Percentiles rank a stretch among this genome's conserved stretches.
phyloP scores from a whole-genome alignment of 2,888 invertebrate species.

The Andrena fulva region DNA sequence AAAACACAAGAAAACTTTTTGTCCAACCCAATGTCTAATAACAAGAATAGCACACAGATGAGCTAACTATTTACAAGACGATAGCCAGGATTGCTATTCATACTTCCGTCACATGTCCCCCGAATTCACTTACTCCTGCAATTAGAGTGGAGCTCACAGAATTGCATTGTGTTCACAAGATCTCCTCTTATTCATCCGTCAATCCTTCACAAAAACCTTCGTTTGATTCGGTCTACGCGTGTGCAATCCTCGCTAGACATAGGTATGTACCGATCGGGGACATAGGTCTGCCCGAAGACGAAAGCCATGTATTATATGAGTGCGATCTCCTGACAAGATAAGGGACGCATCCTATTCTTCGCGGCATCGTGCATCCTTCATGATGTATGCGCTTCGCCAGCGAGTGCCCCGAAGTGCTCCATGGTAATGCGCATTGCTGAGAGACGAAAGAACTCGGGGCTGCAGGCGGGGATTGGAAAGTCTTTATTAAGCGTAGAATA shows the following conservation, averaged over 20 bases:
- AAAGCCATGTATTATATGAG: conserved; percentile 69
- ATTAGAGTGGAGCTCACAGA: not conserved
- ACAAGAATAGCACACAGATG: no score
- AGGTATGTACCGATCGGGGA: conserved; percentile 8
- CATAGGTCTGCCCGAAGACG: conserved; percentile 51
- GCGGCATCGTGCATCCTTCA: conserved; percentile 44
- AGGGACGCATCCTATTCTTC: conserved; percentile 73
- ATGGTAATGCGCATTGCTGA: conserved; percentile 47
- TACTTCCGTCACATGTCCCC: no score
- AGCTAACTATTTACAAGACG: no score
- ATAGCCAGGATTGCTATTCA: no score
- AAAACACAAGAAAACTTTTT: no score
- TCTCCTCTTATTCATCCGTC: conserved; percentile 10
- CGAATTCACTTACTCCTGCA: no score
- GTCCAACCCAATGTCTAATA: no score
- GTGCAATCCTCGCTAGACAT: conserved; percentile 11
- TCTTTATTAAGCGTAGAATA: conserved; percentile 63
- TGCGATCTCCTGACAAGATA: conserved; percentile 74
- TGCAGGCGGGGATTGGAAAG: conserved; percentile 60
- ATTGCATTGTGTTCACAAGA: not conserved
- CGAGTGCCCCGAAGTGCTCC: conserved; percentile 57
- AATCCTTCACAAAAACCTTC: conserved; percentile 1
- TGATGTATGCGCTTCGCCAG: conserved; percentile 65
- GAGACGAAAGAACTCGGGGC: conserved; percentile 50
- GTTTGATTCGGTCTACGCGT: conserved; percentile 27